phyloP scores from a whole-genome alignment of 2,797 vertebrate species.

The Scomberomorus guttatus region DNA sequence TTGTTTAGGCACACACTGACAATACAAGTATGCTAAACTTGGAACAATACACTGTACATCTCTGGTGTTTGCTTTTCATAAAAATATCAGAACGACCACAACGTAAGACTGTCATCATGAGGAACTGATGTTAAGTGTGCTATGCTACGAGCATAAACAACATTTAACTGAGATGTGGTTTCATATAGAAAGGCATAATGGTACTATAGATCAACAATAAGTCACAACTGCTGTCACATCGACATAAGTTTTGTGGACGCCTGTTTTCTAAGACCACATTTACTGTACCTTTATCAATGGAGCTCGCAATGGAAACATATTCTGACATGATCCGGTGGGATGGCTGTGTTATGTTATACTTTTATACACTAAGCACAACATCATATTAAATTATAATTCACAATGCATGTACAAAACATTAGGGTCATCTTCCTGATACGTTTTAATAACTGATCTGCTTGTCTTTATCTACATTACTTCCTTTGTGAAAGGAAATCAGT shows the following conservation, averaged over 20 bases:
- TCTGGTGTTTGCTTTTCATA: slow-evolving; percentile 48
- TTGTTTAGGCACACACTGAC: slow-evolving; percentile 51
- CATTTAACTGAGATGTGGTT: slow-evolving; percentile 47
- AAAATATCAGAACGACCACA: slow-evolving; percentile 26
- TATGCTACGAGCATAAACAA: slow-evolving; percentile 61
- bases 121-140: slow-evolving; percentile 32
- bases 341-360: slow-evolving; percentile 8
- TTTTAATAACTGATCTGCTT: too few species aligned
- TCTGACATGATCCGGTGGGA: not conserved
- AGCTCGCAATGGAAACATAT: slow-evolving; percentile 12
- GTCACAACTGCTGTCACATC: slow-evolving; percentile 26
- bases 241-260: slow-evolving; percentile 15
- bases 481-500: not conserved
- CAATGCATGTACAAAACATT: slow-evolving; percentile 43
- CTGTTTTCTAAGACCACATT: slow-evolving; percentile 30
- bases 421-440: not conserved
- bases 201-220: slow-evolving; percentile 45
- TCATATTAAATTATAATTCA: slow-evolving; percentile 1
- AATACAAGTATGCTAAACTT: slow-evolving; percentile 34
- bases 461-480: too few species aligned
- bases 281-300: slow-evolving; percentile 22
- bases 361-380: slow-evolving; percentile 29
- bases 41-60: slow-evolving; percentile 38
- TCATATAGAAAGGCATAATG: slow-evolving; percentile 64
- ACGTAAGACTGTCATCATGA: slow-evolving; percentile 24